Percentiles rank a stretch among this genome's conserved stretches.
These are phyloP conservation scores for Synanthedon andrenaeformis DNA, from an alignment of 2,888 invertebrate genomes.

Conservation along the genomic window DNA sequence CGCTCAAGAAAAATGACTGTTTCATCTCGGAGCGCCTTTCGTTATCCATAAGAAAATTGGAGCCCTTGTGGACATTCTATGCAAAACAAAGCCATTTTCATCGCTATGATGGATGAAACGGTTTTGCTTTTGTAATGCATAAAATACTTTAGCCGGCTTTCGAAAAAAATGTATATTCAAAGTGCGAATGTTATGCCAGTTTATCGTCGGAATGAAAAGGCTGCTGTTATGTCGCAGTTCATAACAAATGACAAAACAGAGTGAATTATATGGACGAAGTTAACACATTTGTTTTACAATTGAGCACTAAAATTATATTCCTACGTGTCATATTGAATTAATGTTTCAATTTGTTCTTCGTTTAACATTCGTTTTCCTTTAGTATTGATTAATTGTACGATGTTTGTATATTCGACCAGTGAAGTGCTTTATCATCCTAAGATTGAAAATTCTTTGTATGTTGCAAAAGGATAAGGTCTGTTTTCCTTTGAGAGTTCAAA, in stretches of 20 bases:
- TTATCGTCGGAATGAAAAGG: neutral
- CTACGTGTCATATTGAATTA: neutral
- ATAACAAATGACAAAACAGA: neutral
- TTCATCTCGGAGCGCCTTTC: conserved; percentile 29
- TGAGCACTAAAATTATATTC: neutral
- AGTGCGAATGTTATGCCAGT: conserved; percentile 9
- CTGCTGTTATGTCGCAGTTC: neutral
- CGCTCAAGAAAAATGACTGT: conserved; percentile 28
- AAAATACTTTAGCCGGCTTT: conserved; percentile 11
- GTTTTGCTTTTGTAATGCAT: conserved; percentile 21
- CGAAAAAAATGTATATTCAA: conserved; percentile 16
- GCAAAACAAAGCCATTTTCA: conserved; percentile 34
- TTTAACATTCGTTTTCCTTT: too few relatives aligned
- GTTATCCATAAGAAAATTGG: conserved; percentile 22
- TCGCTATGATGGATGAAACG: conserved; percentile 31
- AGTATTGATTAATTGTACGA: too few relatives aligned
- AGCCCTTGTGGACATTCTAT: conserved; percentile 22
- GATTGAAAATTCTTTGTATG: too few relatives aligned
- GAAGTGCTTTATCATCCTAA: too few relatives aligned
- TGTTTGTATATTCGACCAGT: too few relatives aligned
- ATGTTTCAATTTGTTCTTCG: neutral
- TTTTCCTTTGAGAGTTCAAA: too few relatives aligned
- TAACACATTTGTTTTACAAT: neutral
- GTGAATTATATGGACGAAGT: neutral
- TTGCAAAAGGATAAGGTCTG: too few relatives aligned